phyloP scores from a whole-genome alignment of 2,888 invertebrate genomes.

The Eurytoma adleriae region DNA sequence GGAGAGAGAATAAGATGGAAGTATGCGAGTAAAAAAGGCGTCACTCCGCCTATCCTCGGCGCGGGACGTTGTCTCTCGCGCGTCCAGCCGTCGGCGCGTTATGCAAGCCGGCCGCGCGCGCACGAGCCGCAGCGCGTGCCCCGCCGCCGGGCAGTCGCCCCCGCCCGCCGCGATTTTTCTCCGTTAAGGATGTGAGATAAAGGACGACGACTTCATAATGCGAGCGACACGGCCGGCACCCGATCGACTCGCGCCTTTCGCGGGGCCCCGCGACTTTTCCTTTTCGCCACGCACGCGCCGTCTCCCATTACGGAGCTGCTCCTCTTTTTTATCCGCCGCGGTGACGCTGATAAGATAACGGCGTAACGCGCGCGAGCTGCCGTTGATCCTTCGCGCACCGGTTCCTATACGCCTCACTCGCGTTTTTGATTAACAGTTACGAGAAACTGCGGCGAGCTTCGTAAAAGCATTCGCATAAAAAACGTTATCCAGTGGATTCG shows the following conservation, averaged over 20 bases:
- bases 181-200: constrained; percentile 48
- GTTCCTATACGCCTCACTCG: too few species aligned
- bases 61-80: too few species aligned
- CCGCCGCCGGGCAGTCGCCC: background rate
- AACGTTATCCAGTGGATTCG: background rate
- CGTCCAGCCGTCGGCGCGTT: constrained; percentile 7
- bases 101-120: constrained; percentile 22
- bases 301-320: background rate
- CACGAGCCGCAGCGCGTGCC: constrained; percentile 3
- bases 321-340: background rate
- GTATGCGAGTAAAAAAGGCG: too few species aligned
- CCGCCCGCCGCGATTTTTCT: constrained; percentile 35
- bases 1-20: too few species aligned
- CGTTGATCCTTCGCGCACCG: too few species aligned
- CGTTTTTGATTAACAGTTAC: too few species aligned
- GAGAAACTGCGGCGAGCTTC: too few species aligned
- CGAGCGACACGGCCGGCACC: background rate
- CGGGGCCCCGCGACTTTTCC: constrained; percentile 27
- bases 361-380: too few species aligned
- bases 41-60: too few species aligned
- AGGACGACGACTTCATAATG: constrained; percentile 52
- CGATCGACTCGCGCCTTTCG: constrained; percentile 29
- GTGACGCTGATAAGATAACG: background rate
- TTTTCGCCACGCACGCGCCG: constrained; percentile 8
- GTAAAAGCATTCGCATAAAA: background rate